Evolutionary conservation across 2,797 vertebrate genomes (phyloP), one percentile per base, ranked within the genome.

Genomic region (Sarcoramphus papa): DNA sequence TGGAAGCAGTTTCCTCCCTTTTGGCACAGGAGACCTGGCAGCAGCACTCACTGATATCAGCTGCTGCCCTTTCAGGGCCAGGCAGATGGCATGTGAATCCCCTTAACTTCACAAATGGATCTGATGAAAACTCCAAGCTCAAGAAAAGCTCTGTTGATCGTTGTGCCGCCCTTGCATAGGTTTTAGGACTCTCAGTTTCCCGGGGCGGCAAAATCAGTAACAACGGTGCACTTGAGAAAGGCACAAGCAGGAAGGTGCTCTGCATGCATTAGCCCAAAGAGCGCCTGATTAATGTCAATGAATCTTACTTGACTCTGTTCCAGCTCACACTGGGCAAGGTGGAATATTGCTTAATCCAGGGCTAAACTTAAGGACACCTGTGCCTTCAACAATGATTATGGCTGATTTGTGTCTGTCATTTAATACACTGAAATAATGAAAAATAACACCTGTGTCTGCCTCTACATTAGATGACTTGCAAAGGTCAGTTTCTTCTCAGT

Each of bases 341-440:
- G 45, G 69, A 68, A 65, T 89, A 95, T 76, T 92, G 9, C 15
- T 88, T 43, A 86, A 78, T 57, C 69, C 83, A 96, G 95, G 94
- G 92, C 76, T 94, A 88, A 93, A 69, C 1, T 62, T 86, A 69
- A 90, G 76, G 69, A 92, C 37, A 83, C 9, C 54, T 78, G n/a
- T 18, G 33, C 57, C 50, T 88, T 88, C 92, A 59, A 9, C n/a
- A 68, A 33, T 81, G 41, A 84, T 88, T 92, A 94, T 69, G 53
- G 37, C 47, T 88, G 85, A 94, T 93, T 92, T 86, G 79, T 92
- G 81, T 31, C 88, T 65, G 65, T 86, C 88, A 78, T 68, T 95
- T 84, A 75, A 75, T 43, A 50, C 33, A 35, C 13, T 86, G 22
- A 60, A 91, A 68, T 83, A 3, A 80, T 80, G 60, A 96, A 90